These are phyloP conservation scores for Phthorimaea operculella DNA, from an alignment of 1,140 invertebrate species.

Conservation along the genomic window DNA sequence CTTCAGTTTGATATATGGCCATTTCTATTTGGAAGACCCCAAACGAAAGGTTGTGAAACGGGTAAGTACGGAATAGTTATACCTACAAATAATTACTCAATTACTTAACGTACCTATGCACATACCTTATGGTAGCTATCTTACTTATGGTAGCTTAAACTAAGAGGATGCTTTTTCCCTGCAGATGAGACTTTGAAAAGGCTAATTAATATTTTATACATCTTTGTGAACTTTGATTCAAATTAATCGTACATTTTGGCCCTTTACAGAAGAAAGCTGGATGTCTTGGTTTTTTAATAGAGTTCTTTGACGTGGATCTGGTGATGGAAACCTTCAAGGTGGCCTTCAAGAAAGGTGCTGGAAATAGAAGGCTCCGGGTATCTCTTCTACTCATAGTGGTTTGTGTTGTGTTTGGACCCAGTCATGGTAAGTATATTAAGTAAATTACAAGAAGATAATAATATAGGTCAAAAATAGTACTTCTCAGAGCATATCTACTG, in stretches of 20 bases:
- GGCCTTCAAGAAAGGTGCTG: constrained; percentile 76
- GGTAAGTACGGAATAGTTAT: constrained; percentile 20
- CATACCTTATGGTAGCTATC: no score
- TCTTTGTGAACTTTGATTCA: neutral
- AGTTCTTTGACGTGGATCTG: constrained; percentile 79
- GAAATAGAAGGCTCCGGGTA: constrained; percentile 76
- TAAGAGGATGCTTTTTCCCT: no score
- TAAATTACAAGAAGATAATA: no score
- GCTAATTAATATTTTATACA: no score
- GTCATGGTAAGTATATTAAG: constrained; percentile 73
- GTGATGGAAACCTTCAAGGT: constrained; percentile 79
- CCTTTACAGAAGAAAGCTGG: constrained; percentile 13
- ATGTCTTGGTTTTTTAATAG: constrained; percentile 51
- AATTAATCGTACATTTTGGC: no score
- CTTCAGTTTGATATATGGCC: constrained; percentile 77
- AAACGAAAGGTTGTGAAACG: constrained; percentile 43
- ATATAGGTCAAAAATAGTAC: no score
- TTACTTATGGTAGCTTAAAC: no score
- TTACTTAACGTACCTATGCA: no score
- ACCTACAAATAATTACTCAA: neutral
- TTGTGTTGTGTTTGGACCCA: constrained; percentile 82
- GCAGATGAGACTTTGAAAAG: no score
- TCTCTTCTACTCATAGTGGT: constrained; percentile 79
- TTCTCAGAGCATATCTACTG: no score
- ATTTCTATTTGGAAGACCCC: constrained; percentile 72